These are phyloP conservation scores for Agrypnus murinus DNA, from an alignment of 2,888 invertebrate species.

Conservation along the genomic window DNA sequence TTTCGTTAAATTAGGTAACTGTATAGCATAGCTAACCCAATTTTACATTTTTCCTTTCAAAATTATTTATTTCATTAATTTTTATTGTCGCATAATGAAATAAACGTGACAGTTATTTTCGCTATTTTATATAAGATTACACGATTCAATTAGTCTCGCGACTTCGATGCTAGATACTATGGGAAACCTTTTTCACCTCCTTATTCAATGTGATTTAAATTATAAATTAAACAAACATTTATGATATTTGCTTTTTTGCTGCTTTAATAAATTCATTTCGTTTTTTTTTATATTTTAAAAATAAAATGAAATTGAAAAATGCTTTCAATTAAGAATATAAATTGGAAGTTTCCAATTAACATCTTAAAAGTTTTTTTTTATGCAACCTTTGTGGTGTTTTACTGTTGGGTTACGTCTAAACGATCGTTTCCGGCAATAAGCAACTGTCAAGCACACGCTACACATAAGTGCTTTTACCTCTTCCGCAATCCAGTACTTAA, in stretches of 20 bases:
- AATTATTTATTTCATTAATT: no score
- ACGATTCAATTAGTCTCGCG: no score
- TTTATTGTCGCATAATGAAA: no score
- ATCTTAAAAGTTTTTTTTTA: background rate
- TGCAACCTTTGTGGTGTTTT: slow-evolving; percentile 8
- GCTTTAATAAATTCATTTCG: background rate
- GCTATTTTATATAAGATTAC: no score
- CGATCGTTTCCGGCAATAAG: slow-evolving; percentile 14
- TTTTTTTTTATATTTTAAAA: no score
- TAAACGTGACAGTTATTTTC: no score
- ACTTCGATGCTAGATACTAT: no score
- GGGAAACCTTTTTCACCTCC: no score
- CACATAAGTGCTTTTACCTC: slow-evolving; percentile 1
- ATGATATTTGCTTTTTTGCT: no score
- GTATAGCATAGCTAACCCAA: background rate
- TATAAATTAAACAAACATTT: no score
- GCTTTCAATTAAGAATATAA: background rate
- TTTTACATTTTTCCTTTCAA: background rate
- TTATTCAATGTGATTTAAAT: no score
- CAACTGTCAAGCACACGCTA: slow-evolving; percentile 11
- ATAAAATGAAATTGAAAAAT: background rate
- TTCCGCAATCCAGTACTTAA: slow-evolving; percentile 19
- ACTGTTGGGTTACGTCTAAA: background rate
- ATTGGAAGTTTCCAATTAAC: background rate
- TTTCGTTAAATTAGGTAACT: slow-evolving; percentile 6